Percentiles rank a stretch among this genome's conserved stretches.
phyloP scores from a whole-genome alignment of 1,140 invertebrate species.

The Drosophila parvula region DNA sequence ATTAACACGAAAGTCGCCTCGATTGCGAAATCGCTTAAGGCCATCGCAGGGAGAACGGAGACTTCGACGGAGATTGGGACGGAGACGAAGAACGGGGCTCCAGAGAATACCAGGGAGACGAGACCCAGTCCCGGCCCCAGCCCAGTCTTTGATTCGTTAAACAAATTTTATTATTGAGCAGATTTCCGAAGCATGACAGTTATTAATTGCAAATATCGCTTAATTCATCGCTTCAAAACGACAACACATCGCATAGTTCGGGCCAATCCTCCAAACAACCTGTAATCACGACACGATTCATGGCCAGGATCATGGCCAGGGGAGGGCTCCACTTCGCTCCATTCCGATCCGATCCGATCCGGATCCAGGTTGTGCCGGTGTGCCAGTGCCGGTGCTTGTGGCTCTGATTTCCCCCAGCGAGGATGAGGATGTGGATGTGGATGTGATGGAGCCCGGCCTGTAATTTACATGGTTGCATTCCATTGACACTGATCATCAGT shows the following conservation, averaged over 20 bases:
- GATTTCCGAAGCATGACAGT: slow-evolving; percentile 81
- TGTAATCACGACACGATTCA: slow-evolving; percentile 78
- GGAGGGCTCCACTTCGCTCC: neutral
- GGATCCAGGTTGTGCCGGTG: neutral
- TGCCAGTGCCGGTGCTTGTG: slow-evolving; percentile 15
- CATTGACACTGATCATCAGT: slow-evolving; percentile 83
- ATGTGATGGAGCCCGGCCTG: slow-evolving; percentile 21
- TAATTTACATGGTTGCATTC: slow-evolving; percentile 83
- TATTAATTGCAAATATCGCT: slow-evolving; percentile 84
- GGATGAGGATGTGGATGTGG: slow-evolving; percentile 11
- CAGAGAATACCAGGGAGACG: slow-evolving; percentile 28
- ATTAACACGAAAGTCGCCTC: slow-evolving; percentile 79
- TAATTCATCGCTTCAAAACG: slow-evolving; percentile 83
- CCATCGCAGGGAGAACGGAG: slow-evolving; percentile 47
- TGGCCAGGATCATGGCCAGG: slow-evolving; percentile 28
- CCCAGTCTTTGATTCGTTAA: slow-evolving; percentile 76
- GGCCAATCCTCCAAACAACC: slow-evolving; percentile 72
- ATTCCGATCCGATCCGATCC: neutral
- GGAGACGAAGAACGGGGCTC: slow-evolving; percentile 3
- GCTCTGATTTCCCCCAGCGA: slow-evolving; percentile 51
- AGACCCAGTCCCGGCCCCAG: slow-evolving; percentile 11
- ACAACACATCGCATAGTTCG: slow-evolving; percentile 77
- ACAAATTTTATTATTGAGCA: slow-evolving; percentile 81
- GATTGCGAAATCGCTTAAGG: slow-evolving; percentile 69
- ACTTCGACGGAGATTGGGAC: neutral